Conservation (phyloP, 2,113 vertebrate species). For the Ploceus nigricollis region DNA sequence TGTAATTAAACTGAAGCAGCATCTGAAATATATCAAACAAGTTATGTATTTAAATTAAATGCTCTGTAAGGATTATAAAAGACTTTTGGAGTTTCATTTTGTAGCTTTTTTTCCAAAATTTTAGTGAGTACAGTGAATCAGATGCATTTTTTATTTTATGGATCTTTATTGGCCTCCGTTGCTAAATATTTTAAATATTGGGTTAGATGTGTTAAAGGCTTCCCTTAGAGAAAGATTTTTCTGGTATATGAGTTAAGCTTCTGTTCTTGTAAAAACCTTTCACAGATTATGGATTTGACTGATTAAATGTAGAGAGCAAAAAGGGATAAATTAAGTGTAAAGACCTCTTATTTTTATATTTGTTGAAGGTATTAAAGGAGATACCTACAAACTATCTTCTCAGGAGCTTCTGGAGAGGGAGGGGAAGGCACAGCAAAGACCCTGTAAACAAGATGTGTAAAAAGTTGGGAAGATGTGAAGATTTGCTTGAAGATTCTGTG, state of each 20-base stretch:
- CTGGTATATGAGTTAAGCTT: neutral
- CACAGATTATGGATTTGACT: neutral
- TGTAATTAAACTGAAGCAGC: slow-evolving; percentile 55
- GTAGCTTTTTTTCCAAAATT: neutral
- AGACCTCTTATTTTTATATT: neutral
- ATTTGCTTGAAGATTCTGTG: neutral
- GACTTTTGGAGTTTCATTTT: neutral
- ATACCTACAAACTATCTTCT: neutral
- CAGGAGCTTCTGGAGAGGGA: neutral
- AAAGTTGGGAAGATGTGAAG: neutral
- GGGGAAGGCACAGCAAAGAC: neutral
- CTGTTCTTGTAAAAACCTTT: neutral
- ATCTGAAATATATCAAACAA: slow-evolving; percentile 55
- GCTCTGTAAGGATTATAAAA: neutral
- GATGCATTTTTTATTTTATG: neutral
- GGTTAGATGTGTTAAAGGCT: neutral
- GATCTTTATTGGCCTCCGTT: neutral
- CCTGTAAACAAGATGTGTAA: neutral
- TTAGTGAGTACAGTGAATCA: neutral
- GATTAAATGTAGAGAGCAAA: neutral
- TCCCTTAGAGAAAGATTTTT: neutral
- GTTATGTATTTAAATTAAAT: neutral
- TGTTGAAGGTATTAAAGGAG: neutral
- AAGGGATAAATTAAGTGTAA: neutral
- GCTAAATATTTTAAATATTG: neutral